Conservation (phyloP, 2,113 vertebrate genomes). For the Pedetes capensis region DNA sequence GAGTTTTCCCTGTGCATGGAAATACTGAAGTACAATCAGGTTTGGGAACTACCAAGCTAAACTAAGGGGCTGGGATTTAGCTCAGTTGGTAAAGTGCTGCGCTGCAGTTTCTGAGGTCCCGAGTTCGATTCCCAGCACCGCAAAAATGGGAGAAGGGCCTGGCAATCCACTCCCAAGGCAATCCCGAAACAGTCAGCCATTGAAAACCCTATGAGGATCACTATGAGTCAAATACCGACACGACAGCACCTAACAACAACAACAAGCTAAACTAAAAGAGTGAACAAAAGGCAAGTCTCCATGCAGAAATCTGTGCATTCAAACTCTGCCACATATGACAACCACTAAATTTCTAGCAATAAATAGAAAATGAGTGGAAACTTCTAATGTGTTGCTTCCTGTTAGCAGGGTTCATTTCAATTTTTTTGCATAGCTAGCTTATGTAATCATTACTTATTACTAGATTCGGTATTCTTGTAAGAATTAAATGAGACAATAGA, state of each 20-base stretch:
- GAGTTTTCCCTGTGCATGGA: background rate
- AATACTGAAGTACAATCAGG: background rate
- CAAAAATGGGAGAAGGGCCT: no score
- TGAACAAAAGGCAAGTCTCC: conserved; percentile 12
- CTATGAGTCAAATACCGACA: no score
- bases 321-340: background rate
- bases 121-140: no score
- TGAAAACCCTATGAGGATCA: no score
- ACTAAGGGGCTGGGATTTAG: no score
- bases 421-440: background rate
- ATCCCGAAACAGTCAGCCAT: no score
- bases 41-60: background rate
- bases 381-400: conserved; percentile 17
- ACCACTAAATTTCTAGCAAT: background rate
- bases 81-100: no score
- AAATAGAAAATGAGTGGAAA: conserved; percentile 28
- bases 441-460: background rate
- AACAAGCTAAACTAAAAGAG: background rate
- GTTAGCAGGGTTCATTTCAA: background rate
- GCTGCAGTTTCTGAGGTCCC: no score
- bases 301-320: background rate
- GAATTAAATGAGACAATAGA: background rate
- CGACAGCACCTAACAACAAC: no score
- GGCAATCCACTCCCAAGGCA: no score
- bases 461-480: background rate